Percentiles rank a stretch among this genome's conserved stretches.
These are phyloP conservation scores for Apantesis nais DNA, from an alignment of 2,888 invertebrate species.

Conservation along the genomic window DNA sequence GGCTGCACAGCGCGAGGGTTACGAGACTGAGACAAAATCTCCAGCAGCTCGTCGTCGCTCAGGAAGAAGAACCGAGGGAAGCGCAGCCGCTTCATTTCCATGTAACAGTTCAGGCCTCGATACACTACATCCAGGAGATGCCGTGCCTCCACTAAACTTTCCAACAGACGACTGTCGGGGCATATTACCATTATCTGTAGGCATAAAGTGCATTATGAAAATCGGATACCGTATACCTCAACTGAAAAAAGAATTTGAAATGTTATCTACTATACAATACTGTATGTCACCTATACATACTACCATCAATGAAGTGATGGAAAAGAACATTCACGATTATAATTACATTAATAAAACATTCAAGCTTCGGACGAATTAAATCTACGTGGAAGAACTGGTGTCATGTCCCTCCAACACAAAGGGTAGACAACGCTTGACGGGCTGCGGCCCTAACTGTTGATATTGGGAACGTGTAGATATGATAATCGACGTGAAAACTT, in stretches of 20 bases:
- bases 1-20: slow-evolving; percentile 92
- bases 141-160: slow-evolving; percentile 89
- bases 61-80: slow-evolving; percentile 93
- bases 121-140: slow-evolving; percentile 90
- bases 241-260: too few species aligned
- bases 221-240: neutral
- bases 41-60: slow-evolving; percentile 93
- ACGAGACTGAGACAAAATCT: slow-evolving; percentile 92
- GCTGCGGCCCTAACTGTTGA: too few species aligned
- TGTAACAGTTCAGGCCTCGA: slow-evolving; percentile 91
- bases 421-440: too few species aligned
- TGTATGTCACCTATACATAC: neutral
- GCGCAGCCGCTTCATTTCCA: slow-evolving; percentile 90
- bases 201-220: slow-evolving; percentile 8
- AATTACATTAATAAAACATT: neutral
- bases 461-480: too few species aligned
- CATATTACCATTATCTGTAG: slow-evolving; percentile 87
- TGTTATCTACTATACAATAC: neutral
- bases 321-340: neutral
- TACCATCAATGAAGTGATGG: neutral
- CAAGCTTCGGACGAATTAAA: neutral
- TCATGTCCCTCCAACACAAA: too few species aligned
- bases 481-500: too few species aligned
- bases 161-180: slow-evolving; percentile 87
- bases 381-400: too few species aligned